Evolutionary conservation across 1,140 invertebrate genomes (phyloP), one percentile per base, ranked within the genome.

Genomic region (Glomeris maerens): DNA sequence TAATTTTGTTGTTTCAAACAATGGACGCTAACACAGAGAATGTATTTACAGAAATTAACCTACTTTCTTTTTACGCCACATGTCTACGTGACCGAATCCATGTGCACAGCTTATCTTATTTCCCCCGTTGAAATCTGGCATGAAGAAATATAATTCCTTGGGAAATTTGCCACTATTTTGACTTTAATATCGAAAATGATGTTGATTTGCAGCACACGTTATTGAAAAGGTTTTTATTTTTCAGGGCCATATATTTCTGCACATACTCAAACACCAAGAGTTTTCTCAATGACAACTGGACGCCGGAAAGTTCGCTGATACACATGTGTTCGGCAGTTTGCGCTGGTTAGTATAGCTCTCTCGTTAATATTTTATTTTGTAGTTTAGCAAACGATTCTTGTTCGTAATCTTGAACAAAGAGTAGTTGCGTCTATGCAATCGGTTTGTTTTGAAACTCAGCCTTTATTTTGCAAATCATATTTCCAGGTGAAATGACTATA

Each of bases 211-310:
- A 23, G 10, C 21, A 14, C n/a, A 39, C 5, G 27, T 27, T 28
- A 41, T 22, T 23, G 27, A n/a, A n/a, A n/a, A n/a, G n/a, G n/a
- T 31, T 55, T 38, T 53, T 42, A 42, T 55, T 45, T 62, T 72
- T 57, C 60, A 80, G 95, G 60, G 94, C 95, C 39, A 92, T 99
- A 52, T 99, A 99, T 72, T 99, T 99, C 73, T 95, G 85, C 69
- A 84, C 93, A 45, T 99, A 99, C 70, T 95, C 92, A 5, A 82
- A 91, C 64, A 81, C 84, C 50, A 98, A 98, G 71, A 76, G 76
- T 41, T 77, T 78, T 51, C 79, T 81, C 62, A 90, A 88, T 66
- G 67, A 74, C n/a, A 64, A 77, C 27, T 63, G 94, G 59, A 78
- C 80, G 51, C 85, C 90, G 3, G 90, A 98, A 62, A 92, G 88